Evolutionary conservation across 1,140 invertebrate species (phyloP).

Genomic region (Drosophila eugracilis): DNA sequence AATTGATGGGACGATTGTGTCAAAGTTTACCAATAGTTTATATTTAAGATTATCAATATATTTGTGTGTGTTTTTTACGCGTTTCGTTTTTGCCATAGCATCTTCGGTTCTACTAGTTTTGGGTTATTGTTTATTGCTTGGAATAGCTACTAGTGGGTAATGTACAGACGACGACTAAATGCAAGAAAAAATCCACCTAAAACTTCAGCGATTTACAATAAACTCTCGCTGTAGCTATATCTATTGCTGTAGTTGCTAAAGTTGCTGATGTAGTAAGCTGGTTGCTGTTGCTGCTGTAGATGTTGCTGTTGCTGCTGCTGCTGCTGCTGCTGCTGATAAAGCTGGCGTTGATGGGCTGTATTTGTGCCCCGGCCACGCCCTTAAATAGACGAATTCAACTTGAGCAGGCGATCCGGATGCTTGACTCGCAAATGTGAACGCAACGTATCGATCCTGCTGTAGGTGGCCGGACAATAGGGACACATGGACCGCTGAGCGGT

Average conservation of each 20-base stretch:
- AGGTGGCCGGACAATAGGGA: slow-evolving; percentile 93
- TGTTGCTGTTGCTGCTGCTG: slow-evolving; percentile 24
- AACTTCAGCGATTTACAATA: slow-evolving; percentile 38
- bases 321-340: slow-evolving; percentile 25
- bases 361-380: slow-evolving; percentile 25
- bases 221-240: slow-evolving; percentile 38
- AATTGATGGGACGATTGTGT: slow-evolving; percentile 44
- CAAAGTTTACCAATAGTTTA: slow-evolving; percentile 37
- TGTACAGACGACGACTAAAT: slow-evolving; percentile 70
- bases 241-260: slow-evolving; percentile 26
- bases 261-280: slow-evolving; percentile 46
- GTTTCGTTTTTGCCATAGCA: slow-evolving; percentile 53
- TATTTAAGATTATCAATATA: slow-evolving; percentile 41
- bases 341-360: slow-evolving; percentile 24
- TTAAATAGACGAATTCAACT: slow-evolving; percentile 81
- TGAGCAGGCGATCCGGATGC: slow-evolving; percentile 87
- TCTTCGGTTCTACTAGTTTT: slow-evolving; percentile 76
- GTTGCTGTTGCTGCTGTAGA: slow-evolving; percentile 24
- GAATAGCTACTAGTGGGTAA: slow-evolving; percentile 51
- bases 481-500: slow-evolving; percentile 91
- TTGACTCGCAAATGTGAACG: slow-evolving; percentile 91
- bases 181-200: slow-evolving; percentile 50
- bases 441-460: slow-evolving; percentile 93
- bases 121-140: slow-evolving; percentile 73
- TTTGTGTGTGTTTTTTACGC: slow-evolving; percentile 16